phyloP scores from a whole-genome alignment of 2,113 vertebrate genomes.

The Apodemus sylvaticus region DNA sequence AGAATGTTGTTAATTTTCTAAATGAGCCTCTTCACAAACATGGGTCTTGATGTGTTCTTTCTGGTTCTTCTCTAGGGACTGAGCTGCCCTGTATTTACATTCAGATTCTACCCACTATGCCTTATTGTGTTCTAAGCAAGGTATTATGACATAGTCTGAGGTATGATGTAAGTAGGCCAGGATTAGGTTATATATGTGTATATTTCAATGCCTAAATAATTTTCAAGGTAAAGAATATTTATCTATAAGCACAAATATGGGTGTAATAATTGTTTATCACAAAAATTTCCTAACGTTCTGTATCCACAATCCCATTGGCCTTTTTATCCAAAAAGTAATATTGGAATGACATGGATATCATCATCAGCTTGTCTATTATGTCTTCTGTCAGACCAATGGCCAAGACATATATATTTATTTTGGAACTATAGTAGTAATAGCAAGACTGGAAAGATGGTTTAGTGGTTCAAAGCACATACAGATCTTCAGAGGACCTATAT shows the following conservation, averaged over 20 bases:
- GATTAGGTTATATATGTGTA: not conserved
- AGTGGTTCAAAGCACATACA: not conserved
- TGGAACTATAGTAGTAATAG: not conserved
- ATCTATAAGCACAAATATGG: conserved; percentile 33
- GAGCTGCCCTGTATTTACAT: conserved; percentile 1
- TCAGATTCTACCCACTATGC: not conserved
- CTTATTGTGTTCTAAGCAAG: not conserved
- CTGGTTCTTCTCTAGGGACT: not conserved
- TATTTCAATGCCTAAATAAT: conserved; percentile 38
- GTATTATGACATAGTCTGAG: not conserved
- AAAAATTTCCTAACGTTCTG: not conserved
- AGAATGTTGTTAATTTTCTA: not conserved
- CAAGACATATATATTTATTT: not conserved
- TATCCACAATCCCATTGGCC: not conserved
- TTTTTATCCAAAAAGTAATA: conserved; percentile 35
- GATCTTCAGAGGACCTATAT: not conserved
- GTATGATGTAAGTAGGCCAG: not conserved
- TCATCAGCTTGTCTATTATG: not conserved
- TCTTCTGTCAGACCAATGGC: not conserved
- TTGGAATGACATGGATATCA: not conserved
- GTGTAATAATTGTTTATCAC: not conserved
- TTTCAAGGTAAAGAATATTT: conserved; percentile 37
- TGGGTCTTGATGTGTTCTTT: not conserved
- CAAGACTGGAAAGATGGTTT: not conserved
- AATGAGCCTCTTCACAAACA: not conserved